A percentile compares a stretch with the other conserved stretches of the same genome.
phyloP scores from a whole-genome alignment of 2,888 invertebrate species.

The Sclerodermus sp. region DNA sequence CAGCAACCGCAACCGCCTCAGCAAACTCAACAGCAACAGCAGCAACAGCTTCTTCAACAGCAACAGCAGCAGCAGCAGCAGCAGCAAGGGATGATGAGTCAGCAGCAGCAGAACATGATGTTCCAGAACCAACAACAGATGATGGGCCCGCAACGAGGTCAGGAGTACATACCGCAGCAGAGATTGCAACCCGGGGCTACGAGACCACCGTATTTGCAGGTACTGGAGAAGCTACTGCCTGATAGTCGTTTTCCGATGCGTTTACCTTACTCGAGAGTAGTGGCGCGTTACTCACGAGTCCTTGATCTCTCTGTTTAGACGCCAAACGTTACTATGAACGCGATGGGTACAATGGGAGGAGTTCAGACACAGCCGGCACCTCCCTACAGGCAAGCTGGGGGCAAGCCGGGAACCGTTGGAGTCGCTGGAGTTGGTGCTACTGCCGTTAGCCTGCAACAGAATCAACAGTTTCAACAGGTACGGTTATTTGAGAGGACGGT shows the following conservation, averaged over 20 bases:
- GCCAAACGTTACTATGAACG: constrained; percentile 84
- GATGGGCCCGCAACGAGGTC: constrained; percentile 64
- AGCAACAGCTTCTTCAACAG: too few relatives aligned
- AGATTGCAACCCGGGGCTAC: constrained; percentile 62
- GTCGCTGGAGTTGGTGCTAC: constrained; percentile 49
- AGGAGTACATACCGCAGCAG: constrained; percentile 64
- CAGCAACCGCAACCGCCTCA: constrained; percentile 37
- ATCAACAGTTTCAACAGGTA: constrained; percentile 67
- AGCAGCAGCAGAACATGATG: constrained; percentile 52
- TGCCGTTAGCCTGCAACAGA: constrained; percentile 60
- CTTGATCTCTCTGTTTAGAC: too few relatives aligned
- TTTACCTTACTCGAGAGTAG: too few relatives aligned
- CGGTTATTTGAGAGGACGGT: constrained; percentile 7
- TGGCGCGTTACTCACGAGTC: too few relatives aligned
- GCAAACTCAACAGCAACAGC: constrained; percentile 57
- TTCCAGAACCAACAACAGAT: constrained; percentile 62
- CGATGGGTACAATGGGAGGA: constrained; percentile 65
- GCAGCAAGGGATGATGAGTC: constrained; percentile 52
- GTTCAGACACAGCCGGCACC: constrained; percentile 70
- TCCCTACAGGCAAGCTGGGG: constrained; percentile 70
- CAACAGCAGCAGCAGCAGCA: constrained; percentile 55
- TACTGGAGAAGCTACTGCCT: constrained; percentile 29
- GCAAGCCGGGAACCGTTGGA: constrained; percentile 53
- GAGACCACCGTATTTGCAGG: constrained; percentile 71
- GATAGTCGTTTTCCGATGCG: too few relatives aligned